Percentiles rank a stretch among this genome's conserved stretches.
Conservation (phyloP, 2,113 vertebrate genomes). For the Marcusenius ussheri region DNA sequence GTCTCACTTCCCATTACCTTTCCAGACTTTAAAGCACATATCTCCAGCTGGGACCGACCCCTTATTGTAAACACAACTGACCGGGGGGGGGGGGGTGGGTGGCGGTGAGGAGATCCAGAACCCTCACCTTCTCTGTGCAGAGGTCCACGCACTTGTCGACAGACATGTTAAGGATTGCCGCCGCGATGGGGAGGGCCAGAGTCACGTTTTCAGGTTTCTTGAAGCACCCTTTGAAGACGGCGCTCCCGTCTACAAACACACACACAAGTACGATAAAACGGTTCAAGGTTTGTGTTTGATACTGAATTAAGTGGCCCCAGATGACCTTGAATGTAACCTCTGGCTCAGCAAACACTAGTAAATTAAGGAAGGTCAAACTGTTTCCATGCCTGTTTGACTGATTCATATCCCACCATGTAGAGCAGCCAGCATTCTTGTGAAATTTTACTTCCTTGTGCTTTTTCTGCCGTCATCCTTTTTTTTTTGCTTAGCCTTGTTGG, state of each 20-base stretch:
- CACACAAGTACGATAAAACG: not conserved
- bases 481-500: not conserved
- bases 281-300: not conserved
- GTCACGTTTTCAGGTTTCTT: conserved; percentile 73
- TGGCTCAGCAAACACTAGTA: not conserved
- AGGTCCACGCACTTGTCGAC: conserved; percentile 93
- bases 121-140: conserved; percentile 84
- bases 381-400: not conserved
- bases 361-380: not conserved
- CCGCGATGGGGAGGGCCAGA: conserved; percentile 57
- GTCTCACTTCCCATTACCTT: not conserved
- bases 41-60: not conserved
- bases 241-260: conserved; percentile 58
- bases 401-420: not conserved
- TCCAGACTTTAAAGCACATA: not conserved
- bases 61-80: not conserved
- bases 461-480: not conserved
- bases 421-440: not conserved
- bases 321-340: not conserved
- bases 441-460: not conserved
- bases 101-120: not conserved
- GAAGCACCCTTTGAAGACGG: conserved; percentile 83
- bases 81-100: too few species aligned
- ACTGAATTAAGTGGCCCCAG: not conserved
- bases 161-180: conserved; percentile 73